Conservation (phyloP, 2,113 vertebrate species). For the Prinia subflava region DNA sequence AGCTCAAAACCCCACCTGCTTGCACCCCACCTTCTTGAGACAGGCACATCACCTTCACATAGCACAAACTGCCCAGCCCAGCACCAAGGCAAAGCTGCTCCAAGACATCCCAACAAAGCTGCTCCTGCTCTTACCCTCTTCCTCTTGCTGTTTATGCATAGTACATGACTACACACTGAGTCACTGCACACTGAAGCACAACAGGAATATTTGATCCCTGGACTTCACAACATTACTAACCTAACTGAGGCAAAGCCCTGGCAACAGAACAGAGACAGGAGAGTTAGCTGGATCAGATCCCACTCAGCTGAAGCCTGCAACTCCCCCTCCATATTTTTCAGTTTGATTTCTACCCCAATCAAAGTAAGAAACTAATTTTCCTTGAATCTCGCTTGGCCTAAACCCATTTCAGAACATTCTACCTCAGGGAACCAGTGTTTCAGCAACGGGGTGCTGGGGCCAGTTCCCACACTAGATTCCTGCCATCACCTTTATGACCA, state of each 20-base stretch:
- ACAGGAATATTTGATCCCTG: conserved; percentile 42
- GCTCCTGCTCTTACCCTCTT: neutral
- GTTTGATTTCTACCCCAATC: conserved; percentile 5
- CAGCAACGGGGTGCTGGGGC: neutral
- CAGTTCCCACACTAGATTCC: neutral
- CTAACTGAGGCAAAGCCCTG: conserved; percentile 1
- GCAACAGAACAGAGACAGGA: conserved; percentile 10
- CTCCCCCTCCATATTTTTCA: conserved; percentile 19
- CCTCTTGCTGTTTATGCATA: conserved; percentile 7
- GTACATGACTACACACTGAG: conserved; percentile 41
- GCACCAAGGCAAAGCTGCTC: neutral
- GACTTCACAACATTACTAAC: conserved; percentile 31
- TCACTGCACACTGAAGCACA: neutral
- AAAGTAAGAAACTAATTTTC: conserved; percentile 50
- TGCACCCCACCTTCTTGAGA: neutral
- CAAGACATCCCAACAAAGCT: neutral
- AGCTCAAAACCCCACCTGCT: neutral
- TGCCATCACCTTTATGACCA: neutral
- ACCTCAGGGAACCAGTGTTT: neutral
- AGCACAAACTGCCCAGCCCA: neutral
- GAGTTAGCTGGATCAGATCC: conserved; percentile 28
- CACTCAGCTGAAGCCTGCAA: conserved; percentile 15
- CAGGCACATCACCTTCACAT: neutral
- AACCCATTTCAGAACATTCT: conserved; percentile 53
- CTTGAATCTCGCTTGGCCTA: conserved; percentile 12